Base-by-base conservation (phyloP, 2,797 vertebrate species). In the Cossypha polioptera region DNA sequence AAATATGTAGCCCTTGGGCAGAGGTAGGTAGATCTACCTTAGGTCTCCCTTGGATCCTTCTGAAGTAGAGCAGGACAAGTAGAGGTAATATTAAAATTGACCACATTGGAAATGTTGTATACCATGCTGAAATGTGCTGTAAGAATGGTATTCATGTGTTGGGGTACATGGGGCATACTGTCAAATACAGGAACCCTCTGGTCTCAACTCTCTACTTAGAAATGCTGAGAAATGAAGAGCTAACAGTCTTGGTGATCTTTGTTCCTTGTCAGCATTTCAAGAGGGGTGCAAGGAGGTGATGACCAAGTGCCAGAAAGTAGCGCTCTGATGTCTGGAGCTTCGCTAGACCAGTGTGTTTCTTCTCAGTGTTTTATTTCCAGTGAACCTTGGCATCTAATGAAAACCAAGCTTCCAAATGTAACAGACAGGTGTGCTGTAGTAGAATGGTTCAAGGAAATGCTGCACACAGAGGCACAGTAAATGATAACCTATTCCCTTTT, bases 381-480 rank as follows among this genome's bases (percentile, higher is more conserved):
- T 55, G 29, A 90, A 8, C 19, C 25, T 80, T 92, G 72, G n/a
- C 47, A 71, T 47, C 50, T 76, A 51, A 91, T 67, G 57, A 67
- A 93, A 93, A 88, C n/a, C 77, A 62, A 87, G 14, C 20, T 76
- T 53, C 55, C 76, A 58, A 94, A 82, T 22, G 17, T 20, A 33
- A 69, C 24, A 72, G 59, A 71, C 55, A 91, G 45, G 26, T 4
- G 1, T 67, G 55, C 48, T 87, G 83, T 57, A 57, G 47, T 57
- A 67, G 35, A 85, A 36, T 0, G 2, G 16, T 77, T 92, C 61
- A 82, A 85, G 53, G 63, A 94, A 88, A 91, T 77, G 59, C 4
- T 50, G 57, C 33, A 35, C 55, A 84, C 31, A 55, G 47, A 86
- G 59, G 31, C 26, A 42, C 10, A 35, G 63, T 67, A 87, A 74